Evolutionary conservation across 2,888 invertebrate genomes (phyloP).

Genomic region (Ectobius pallidus): DNA sequence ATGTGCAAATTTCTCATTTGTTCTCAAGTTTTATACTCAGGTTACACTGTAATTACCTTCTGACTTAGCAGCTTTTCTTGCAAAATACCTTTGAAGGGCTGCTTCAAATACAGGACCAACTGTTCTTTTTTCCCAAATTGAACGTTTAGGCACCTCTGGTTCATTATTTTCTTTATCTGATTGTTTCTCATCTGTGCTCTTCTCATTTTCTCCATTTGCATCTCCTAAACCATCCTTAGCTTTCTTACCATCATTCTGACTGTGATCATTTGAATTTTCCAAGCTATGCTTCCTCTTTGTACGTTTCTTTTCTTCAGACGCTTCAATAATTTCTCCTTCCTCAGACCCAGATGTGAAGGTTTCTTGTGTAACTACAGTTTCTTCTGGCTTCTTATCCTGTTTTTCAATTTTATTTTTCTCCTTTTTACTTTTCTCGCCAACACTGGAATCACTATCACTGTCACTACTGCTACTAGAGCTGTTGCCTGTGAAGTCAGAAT

Average conservation of each 20-base stretch:
- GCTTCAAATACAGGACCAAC: slow-evolving; percentile 77
- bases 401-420: not conserved
- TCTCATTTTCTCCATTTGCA: slow-evolving; percentile 35
- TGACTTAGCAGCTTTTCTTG: slow-evolving; percentile 67
- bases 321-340: slow-evolving; percentile 44
- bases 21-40: too few species aligned
- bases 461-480: slow-evolving; percentile 31
- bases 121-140: slow-evolving; percentile 85
- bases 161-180: slow-evolving; percentile 31
- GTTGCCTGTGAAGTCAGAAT: slow-evolving; percentile 28
- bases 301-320: slow-evolving; percentile 25
- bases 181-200: slow-evolving; percentile 32
- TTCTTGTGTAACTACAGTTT: slow-evolving; percentile 7
- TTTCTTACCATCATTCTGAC: slow-evolving; percentile 19
- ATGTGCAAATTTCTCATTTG: too few species aligned
- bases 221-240: slow-evolving; percentile 13
- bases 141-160: slow-evolving; percentile 61
- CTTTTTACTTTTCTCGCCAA: not conserved
- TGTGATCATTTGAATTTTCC: not conserved
- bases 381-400: not conserved
- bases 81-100: slow-evolving; percentile 76
- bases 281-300: not conserved
- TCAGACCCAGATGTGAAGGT: slow-evolving; percentile 27
- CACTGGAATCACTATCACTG: slow-evolving; percentile 13
- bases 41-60: not conserved